Evolutionary conservation across 2,113 vertebrate species (phyloP).

Genomic region (Choloepus hoffmanni): DNA sequence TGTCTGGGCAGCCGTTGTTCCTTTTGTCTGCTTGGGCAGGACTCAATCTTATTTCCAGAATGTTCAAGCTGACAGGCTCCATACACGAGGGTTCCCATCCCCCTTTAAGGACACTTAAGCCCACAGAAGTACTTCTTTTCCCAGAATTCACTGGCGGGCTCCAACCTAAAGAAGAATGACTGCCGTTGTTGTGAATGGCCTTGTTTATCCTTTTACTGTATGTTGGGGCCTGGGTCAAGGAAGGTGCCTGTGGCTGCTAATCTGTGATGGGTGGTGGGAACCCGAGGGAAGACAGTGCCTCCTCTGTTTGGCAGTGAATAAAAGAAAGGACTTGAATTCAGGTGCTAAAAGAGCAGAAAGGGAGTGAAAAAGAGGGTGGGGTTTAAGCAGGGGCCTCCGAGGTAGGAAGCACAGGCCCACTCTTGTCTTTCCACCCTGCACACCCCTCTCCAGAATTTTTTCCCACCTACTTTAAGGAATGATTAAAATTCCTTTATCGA

Average conservation of each 20-base stretch:
- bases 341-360: constrained; percentile 1
- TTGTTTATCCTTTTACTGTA: neutral
- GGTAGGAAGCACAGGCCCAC: neutral
- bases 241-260: constrained; percentile 54
- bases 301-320: constrained; percentile 37
- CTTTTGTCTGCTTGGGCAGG: constrained; percentile 45
- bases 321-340: constrained; percentile 47
- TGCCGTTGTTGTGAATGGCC: neutral
- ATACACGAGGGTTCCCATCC: neutral
- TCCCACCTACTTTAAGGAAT: constrained; percentile 44
- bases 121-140: neutral
- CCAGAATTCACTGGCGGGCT: neutral
- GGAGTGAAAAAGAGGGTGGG: neutral
- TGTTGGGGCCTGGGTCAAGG: neutral
- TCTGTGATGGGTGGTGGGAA: constrained; percentile 19
- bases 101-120: constrained; percentile 34
- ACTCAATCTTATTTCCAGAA: constrained; percentile 62
- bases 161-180: neutral
- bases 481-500: constrained; percentile 20
- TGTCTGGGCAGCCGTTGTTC: constrained; percentile 50
- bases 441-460: neutral
- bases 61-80: constrained; percentile 39
- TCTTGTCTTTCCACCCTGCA: neutral
- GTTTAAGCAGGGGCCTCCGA: neutral
- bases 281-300: neutral